Percentiles rank a stretch among this genome's conserved stretches.
These are phyloP conservation scores for Zaprionus camerounensis DNA, from an alignment of 1,140 invertebrate species.

Conservation along the genomic window DNA sequence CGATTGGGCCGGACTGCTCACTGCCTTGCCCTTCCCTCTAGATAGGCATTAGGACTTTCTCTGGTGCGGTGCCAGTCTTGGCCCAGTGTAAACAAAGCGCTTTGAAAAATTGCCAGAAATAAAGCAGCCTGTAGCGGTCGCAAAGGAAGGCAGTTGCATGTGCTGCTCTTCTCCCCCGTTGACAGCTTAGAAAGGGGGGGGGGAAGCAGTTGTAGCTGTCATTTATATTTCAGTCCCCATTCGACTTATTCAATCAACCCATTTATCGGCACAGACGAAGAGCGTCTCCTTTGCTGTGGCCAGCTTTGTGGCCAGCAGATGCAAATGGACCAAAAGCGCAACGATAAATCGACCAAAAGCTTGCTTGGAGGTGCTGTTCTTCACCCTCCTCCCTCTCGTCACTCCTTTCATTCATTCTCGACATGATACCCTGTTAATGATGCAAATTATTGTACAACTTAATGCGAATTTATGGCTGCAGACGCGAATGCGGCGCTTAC, in stretches of 20 bases:
- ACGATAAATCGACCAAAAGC: slow-evolving; percentile 39
- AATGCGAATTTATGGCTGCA: slow-evolving; percentile 72
- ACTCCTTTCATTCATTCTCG: neutral
- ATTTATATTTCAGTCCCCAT: slow-evolving; percentile 67
- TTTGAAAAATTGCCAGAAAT: slow-evolving; percentile 78
- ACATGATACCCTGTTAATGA: slow-evolving; percentile 23
- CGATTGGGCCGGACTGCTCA: slow-evolving; percentile 44
- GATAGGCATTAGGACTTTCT: slow-evolving; percentile 39
- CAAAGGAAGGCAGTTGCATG: slow-evolving; percentile 21
- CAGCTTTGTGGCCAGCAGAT: slow-evolving; percentile 32
- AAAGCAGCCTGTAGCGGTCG: slow-evolving; percentile 47
- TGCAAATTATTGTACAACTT: slow-evolving; percentile 61
- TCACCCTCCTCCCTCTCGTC: neutral
- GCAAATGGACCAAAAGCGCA: slow-evolving; percentile 44
- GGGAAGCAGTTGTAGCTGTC: slow-evolving; percentile 31
- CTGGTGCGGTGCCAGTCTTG: slow-evolving; percentile 34
- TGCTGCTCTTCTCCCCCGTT: slow-evolving; percentile 38
- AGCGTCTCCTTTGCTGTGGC: slow-evolving; percentile 56
- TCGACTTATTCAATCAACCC: slow-evolving; percentile 72
- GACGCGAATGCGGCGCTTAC: slow-evolving; percentile 7
- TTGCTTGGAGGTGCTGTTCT: neutral
- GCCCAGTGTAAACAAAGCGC: slow-evolving; percentile 67
- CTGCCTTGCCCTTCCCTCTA: slow-evolving; percentile 29
- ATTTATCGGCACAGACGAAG: slow-evolving; percentile 29
- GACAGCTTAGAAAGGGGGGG: slow-evolving; percentile 48